A percentile compares a stretch with the other conserved stretches of the same genome.
Conservation (phyloP, 1,140 invertebrate genomes). For the Drosophila tsacasi region DNA sequence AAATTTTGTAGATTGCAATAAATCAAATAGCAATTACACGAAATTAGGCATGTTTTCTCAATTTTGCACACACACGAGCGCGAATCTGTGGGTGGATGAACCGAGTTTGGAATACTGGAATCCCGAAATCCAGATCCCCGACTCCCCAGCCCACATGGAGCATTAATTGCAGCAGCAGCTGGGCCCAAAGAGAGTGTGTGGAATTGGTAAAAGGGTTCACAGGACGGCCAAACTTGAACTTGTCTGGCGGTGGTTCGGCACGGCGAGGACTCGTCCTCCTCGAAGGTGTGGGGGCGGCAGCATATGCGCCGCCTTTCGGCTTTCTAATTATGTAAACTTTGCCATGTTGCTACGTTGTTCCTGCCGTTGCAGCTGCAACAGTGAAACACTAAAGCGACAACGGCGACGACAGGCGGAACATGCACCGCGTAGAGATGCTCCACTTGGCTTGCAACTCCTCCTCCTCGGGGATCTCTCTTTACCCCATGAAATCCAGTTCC, state of each 20-base stretch:
- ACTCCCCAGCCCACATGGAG: conserved; percentile 50
- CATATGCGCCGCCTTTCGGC: conserved; percentile 69
- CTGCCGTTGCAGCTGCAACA: conserved; percentile 28
- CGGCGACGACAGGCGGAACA: conserved; percentile 59
- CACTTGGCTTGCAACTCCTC: not conserved
- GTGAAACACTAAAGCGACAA: conserved; percentile 39
- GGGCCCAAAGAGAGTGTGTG: conserved; percentile 52
- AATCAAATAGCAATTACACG: conserved; percentile 85
- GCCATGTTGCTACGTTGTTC: conserved; percentile 40
- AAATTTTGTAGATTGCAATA: conserved; percentile 84
- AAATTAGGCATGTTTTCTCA: conserved; percentile 85
- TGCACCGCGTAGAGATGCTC: conserved; percentile 45
- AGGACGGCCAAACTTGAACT: conserved; percentile 75
- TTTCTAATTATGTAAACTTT: conserved; percentile 82
- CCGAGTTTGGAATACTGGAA: conserved; percentile 3
- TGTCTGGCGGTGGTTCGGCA: conserved; percentile 48
- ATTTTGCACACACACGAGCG: conserved; percentile 58
- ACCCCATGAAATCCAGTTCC: conserved; percentile 24
- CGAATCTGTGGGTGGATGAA: not conserved
- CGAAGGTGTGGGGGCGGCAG: conserved; percentile 33
- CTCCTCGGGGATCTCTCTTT: not conserved
- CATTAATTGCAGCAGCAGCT: conserved; percentile 81
- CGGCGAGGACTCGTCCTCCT: conserved; percentile 51
- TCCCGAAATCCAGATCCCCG: conserved; percentile 14
- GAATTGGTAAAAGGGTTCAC: conserved; percentile 81